Percentiles rank a stretch among this genome's conserved stretches.
Evolutionary conservation across 2,797 vertebrate genomes (phyloP).

Genomic region (Emys orbicularis): DNA sequence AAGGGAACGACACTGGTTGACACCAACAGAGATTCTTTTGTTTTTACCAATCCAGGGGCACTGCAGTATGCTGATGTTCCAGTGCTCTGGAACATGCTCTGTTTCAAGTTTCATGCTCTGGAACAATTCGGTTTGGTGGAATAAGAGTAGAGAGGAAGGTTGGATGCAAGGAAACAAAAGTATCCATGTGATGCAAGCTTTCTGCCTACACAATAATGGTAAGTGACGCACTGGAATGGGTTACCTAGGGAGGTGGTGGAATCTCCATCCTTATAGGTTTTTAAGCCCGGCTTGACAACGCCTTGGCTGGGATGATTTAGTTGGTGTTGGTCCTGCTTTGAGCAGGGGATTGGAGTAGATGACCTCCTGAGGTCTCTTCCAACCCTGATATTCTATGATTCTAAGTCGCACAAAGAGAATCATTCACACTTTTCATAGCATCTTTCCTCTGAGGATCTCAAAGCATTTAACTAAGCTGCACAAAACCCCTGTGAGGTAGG

Average conservation of each 20-base stretch:
- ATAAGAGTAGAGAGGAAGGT: neutral
- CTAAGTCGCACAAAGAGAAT: neutral
- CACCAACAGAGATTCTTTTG: neutral
- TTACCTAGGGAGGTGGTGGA: too few species aligned
- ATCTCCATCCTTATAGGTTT: too few species aligned
- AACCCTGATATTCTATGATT: too few species aligned
- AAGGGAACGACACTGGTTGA: neutral
- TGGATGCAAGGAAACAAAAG: neutral
- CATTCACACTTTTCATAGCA: neutral
- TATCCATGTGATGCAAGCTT: neutral
- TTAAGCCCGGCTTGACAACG: too few species aligned
- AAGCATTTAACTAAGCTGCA: fast-evolving
- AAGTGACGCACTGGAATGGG: too few species aligned
- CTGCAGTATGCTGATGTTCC: neutral
- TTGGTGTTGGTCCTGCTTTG: too few species aligned
- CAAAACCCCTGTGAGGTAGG: neutral
- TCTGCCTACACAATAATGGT: neutral
- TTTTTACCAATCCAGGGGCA: neutral
- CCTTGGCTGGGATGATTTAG: too few species aligned
- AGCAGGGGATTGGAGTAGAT: too few species aligned
- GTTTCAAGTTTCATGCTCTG: neutral
- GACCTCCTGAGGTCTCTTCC: too few species aligned
- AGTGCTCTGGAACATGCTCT: fast-evolving
- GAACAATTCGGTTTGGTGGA: neutral
- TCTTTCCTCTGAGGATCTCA: neutral